Conservation (phyloP, 2,888 invertebrate species). For the Pollenia labialis region DNA sequence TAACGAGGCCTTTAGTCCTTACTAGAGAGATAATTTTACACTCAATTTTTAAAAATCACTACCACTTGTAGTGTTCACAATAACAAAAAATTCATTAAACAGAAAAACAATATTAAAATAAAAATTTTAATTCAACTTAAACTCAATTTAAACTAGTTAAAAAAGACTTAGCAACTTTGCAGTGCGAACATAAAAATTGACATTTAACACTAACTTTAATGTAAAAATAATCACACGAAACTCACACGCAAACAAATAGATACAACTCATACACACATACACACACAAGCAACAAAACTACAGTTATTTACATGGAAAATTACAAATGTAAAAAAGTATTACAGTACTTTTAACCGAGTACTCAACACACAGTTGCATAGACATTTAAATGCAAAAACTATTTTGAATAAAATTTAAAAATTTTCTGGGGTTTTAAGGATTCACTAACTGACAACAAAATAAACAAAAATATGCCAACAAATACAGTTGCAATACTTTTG, state of each 20-base stretch:
- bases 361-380: not conserved
- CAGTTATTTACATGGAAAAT: slow-evolving; percentile 44
- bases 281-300: not conserved
- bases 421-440: slow-evolving; percentile 19
- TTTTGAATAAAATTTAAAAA: slow-evolving; percentile 26
- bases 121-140: slow-evolving; percentile 32
- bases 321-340: slow-evolving; percentile 63
- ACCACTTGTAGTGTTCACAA: not conserved
- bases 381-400: not conserved
- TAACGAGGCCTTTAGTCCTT: no score
- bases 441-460: not conserved
- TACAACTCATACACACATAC: not conserved
- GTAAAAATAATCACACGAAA: not conserved
- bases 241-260: not conserved
- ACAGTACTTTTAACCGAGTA: slow-evolving; percentile 21
- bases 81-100: slow-evolving; percentile 39
- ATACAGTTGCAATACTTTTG: not conserved
- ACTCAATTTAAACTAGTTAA: slow-evolving; percentile 29
- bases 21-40: no score
- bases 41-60: not conserved
- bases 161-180: slow-evolving; percentile 19
- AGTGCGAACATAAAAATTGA: slow-evolving; percentile 53
- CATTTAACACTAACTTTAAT: slow-evolving; percentile 51
- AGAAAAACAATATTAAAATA: slow-evolving; percentile 38
- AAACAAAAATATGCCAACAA: not conserved